These are phyloP conservation scores for Campoletis raptor DNA, from an alignment of 2,888 invertebrate genomes.

Conservation along the genomic window DNA sequence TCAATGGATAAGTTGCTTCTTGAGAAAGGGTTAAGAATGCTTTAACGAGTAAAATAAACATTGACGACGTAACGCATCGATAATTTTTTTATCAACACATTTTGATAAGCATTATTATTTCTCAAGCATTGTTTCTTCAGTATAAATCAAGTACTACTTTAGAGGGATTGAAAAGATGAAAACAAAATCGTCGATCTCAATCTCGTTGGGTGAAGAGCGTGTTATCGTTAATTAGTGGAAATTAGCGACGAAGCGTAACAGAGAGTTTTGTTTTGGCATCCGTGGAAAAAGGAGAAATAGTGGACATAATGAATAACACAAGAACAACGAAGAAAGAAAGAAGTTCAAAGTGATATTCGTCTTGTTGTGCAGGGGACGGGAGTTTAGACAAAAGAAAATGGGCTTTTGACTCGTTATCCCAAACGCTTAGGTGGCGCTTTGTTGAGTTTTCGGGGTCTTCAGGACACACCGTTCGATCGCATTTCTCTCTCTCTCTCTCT, in stretches of 20 bases:
- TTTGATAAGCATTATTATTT: not conserved
- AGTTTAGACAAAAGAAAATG: constrained; percentile 62
- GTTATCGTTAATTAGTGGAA: constrained; percentile 61
- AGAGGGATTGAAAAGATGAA: constrained; percentile 14
- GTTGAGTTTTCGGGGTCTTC: constrained; percentile 53
- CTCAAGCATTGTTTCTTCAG: constrained; percentile 28
- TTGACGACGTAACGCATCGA: constrained; percentile 1
- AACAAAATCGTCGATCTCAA: constrained; percentile 23
- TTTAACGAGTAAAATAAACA: not conserved
- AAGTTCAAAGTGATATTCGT: constrained; percentile 42
- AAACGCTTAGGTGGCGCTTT: constrained; percentile 67
- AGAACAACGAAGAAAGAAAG: not conserved
- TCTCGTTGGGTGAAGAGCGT: constrained; percentile 41
- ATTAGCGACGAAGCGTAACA: constrained; percentile 50
- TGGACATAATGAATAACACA: not conserved
- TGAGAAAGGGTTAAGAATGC: not conserved
- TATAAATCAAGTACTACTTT: constrained; percentile 17
- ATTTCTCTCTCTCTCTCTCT: constrained; percentile 48
- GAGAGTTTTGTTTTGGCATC: constrained; percentile 37
- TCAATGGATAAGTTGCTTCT: not conserved
- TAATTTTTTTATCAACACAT: not conserved
- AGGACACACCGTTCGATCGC: constrained; percentile 44
- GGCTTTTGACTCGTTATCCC: constrained; percentile 68
- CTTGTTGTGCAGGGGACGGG: constrained; percentile 41
- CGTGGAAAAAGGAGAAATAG: not conserved